These are phyloP conservation scores for Cheilosia vulpina DNA, from an alignment of 2,888 invertebrate genomes.

Conservation along the genomic window DNA sequence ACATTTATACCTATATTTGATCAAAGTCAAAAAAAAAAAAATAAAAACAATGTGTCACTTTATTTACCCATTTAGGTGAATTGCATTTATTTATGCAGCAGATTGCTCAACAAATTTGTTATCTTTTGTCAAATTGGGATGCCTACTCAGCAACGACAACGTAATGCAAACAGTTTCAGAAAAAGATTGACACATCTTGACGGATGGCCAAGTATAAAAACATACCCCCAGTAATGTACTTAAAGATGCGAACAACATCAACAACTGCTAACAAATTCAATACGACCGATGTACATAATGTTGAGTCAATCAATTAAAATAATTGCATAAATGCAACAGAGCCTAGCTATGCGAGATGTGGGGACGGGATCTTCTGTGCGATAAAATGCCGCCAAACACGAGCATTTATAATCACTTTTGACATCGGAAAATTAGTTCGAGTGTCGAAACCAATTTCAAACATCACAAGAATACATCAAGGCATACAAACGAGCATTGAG, in stretches of 20 bases:
- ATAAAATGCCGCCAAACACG: slow-evolving; percentile 48
- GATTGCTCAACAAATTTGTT: background rate
- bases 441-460: slow-evolving; percentile 66
- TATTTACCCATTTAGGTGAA: background rate
- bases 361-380: slow-evolving; percentile 37
- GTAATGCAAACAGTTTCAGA: background rate
- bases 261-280: slow-evolving; percentile 27
- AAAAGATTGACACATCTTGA: slow-evolving; percentile 8
- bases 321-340: slow-evolving; percentile 60
- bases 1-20: background rate
- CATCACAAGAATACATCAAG: slow-evolving; percentile 57
- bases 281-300: slow-evolving; percentile 41
- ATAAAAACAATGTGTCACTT: background rate
- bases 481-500: slow-evolving; percentile 43
- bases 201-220: slow-evolving; percentile 30
- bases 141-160: background rate
- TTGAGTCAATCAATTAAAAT: slow-evolving; percentile 66
- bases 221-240: slow-evolving; percentile 20
- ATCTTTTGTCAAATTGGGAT: slow-evolving; percentile 3
- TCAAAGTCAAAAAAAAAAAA: slow-evolving; percentile 5
- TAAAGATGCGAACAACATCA: slow-evolving; percentile 2
- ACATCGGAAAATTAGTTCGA: slow-evolving; percentile 71
- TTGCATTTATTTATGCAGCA: background rate
- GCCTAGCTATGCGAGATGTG: slow-evolving; percentile 19
- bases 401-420: slow-evolving; percentile 66